Evolutionary conservation across 2,888 invertebrate genomes (phyloP).

Genomic region (Neocrepidodera transversa): DNA sequence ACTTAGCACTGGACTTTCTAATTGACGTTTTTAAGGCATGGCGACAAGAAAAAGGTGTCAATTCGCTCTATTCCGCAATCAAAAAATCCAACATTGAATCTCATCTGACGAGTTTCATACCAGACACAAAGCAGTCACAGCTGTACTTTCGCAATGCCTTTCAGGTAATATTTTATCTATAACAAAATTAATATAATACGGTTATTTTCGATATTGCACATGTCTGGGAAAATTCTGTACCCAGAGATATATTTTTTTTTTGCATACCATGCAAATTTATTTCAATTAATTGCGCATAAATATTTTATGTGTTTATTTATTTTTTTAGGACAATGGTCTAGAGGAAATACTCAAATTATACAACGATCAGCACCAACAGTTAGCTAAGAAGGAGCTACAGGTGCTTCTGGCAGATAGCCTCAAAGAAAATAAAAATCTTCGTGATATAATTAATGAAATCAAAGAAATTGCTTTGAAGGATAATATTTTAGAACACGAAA

Average conservation of each 20-base stretch:
- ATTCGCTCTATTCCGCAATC: constrained; percentile 84
- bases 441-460: constrained; percentile 85
- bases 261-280: no score
- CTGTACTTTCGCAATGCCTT: constrained; percentile 59
- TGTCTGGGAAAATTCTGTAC: no score
- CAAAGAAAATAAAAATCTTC: constrained; percentile 83
- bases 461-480: constrained; percentile 85
- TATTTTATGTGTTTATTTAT: background rate
- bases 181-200: background rate
- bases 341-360: constrained; percentile 71
- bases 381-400: constrained; percentile 81
- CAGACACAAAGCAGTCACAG: constrained; percentile 91
- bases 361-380: constrained; percentile 84
- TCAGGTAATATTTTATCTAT: constrained; percentile 47
- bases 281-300: no score
- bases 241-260: no score
- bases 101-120: constrained; percentile 92
- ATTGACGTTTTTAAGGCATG: constrained; percentile 91
- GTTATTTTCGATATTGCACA: no score
- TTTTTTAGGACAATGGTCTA: constrained; percentile 59
- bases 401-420: constrained; percentile 81
- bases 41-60: constrained; percentile 88
- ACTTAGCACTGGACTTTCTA: constrained; percentile 92
- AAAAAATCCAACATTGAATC: constrained; percentile 80
- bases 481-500: constrained; percentile 89